Evolutionary conservation across 1,140 invertebrate genomes (phyloP), one percentile per base, ranked within the genome.

Genomic region (Pseudoatta argentina): DNA sequence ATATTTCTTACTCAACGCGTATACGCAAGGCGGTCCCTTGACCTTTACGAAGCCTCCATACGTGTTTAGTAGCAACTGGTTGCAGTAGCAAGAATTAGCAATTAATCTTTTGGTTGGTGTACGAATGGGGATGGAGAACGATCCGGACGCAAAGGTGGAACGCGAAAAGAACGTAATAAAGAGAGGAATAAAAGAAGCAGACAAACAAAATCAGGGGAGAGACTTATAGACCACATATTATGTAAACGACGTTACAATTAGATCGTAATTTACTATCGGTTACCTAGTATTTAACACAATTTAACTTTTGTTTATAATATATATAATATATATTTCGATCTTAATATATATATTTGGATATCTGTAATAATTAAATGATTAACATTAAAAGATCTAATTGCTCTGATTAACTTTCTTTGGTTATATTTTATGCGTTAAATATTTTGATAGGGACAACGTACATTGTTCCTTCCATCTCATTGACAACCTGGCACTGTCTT

Each of bases 161-260:
- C 78, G 78, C 86, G 89, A 44, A 27, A 87, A 88, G 86, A 86
- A 67, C 79, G 51, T 53, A 67, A 39, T 79, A 87, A 78, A 83
- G 73, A 86, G 67, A 73, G 39, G 55, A 79, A 72, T n/a, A 59
- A 75, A 69, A 76, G 69, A 61, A 55, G 71, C 57, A 44, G n/a
- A 76, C 82, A 69, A 55, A 16, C 61, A 14, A 48, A 44, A 76
- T 78, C 24, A 88, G 48, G 69, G 79, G 87, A 85, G 71, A 88
- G 79, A 90, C 85, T 91, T 87, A 86, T 78, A 91, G 91, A 92
- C 79, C 91, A 79, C 89, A 91, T 89, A 94, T 94, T 94, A 94
- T 94, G 94, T 93, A 94, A 95, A 95, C 91, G 91, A 93, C 88
- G 88, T 91, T 92, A 94, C 93, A 95, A 95, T 95, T 94, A 94